Conservation (phyloP, 2,113 vertebrate genomes). For the Romanogobio albipinnatus region DNA sequence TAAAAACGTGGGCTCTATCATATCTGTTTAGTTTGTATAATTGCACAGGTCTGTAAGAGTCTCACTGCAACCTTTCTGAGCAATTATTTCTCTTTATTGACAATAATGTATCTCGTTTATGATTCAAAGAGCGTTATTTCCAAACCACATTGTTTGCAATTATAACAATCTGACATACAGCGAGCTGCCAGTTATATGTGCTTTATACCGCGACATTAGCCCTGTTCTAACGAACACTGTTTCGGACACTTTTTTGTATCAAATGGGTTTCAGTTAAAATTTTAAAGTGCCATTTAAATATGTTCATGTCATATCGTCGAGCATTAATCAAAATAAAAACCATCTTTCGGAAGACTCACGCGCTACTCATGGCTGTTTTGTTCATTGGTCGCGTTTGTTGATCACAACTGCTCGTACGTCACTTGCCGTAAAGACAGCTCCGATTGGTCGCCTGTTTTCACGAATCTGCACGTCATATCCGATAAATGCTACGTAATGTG, state of each 20-base stretch:
- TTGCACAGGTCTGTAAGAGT: background rate
- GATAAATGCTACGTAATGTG: no score
- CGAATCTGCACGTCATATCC: background rate
- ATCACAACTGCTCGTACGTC: background rate
- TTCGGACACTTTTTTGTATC: background rate
- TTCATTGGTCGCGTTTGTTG: slow-evolving; percentile 14
- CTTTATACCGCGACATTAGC: background rate
- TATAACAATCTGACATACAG: background rate
- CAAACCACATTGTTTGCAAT: background rate
- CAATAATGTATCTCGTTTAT: background rate
- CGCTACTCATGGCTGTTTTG: slow-evolving; percentile 7
- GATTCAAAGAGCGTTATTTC: background rate
- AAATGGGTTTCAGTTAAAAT: background rate
- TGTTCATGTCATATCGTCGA: background rate
- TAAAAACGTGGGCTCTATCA: no score
- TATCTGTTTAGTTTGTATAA: background rate
- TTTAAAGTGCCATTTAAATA: background rate
- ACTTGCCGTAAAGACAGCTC: background rate
- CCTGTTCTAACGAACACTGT: background rate
- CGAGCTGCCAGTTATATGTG: background rate
- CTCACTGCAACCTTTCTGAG: background rate
- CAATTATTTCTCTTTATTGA: background rate
- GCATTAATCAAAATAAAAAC: background rate
- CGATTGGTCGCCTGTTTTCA: background rate
- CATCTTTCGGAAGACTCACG: slow-evolving; percentile 33